Evolutionary conservation across 2,113 vertebrate species (phyloP), one percentile per base, ranked within the genome.

Genomic region (Calypte anna): DNA sequence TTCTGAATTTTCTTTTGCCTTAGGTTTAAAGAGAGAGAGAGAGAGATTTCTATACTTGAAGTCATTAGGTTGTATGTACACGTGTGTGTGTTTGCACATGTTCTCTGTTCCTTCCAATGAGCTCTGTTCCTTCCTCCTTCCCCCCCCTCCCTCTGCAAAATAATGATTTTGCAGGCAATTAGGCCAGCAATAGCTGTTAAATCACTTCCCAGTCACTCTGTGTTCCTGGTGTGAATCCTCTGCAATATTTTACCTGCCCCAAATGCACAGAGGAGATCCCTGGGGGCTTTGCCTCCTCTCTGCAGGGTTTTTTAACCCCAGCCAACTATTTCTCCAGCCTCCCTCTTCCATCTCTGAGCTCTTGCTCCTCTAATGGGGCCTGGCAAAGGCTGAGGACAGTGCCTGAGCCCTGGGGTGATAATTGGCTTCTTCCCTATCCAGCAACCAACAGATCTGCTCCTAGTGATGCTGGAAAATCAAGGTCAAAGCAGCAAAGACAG

Each of bases 111-210:
- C 31, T 43, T 8, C 59, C n/a, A 46, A 74, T 1, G 5, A 95
- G 24, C 78, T 15, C 28, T 10, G 21, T 27, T 62, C 53, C 31
- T 43, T 8, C 59, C n/a, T 66, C 38, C 30, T 43, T 62, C 44
- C 30, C 40, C 10, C 10, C 40, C 54, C 13, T 31, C 57, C 28
- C 40, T 59, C 68, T 50, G 82, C 64, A 81, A 88, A 72, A 90
- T 85, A 94, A 94, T 88, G 93, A 90, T 79, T 95, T 94, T 84
- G 69, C 94, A 93, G 94, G 57, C 83, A 93, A 93, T 96, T 94
- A 96, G 74, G 86, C 85, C 33, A 62, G 94, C 88, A 69, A 76
- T 84, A 84, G 88, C 92, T 96, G 92, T 95, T 93, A 93, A 97
- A 96, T 92, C 58, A 21, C 88, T 87, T 85, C 90, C 2, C 2